Evolutionary conservation across 1,140 invertebrate genomes (phyloP), one percentile per base, ranked within the genome.

Genomic region (Anastrepha obliqua): DNA sequence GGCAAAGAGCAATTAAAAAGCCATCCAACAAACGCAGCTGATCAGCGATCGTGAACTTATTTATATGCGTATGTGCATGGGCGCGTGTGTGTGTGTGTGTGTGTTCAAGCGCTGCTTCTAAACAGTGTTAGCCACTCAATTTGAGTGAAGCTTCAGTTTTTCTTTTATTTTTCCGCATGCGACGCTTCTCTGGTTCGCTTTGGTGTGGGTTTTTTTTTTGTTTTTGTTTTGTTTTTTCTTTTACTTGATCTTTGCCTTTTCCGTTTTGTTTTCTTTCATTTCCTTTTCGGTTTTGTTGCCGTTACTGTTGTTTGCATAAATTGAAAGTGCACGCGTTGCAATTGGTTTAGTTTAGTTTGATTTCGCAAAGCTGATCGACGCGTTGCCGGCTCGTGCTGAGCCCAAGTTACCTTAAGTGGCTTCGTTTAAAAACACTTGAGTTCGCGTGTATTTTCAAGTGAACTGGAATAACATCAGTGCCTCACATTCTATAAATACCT

Each of bases 301-400:
- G 74, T 81, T 81, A 81, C 55, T 81, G n/a, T 55, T 81, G 51
- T 81, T 55, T 81, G 74, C 74, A 81, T 81, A 81, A 81, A 81
- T 81, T 81, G 74, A 81, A 81, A 81, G 74, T 81, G 74, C 74
- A 81, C 44, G 74, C 74, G 74, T 20, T 81, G 74, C 51, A 81
- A 81, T 55, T 55, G 74, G 74, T 81, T 81, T 81, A 81, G 74
- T 81, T 81, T 55, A 81, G 74, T 81, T 81, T 55, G 74, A 51
- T 81, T 81, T 29, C 74, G 74, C 74, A 55, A 55, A 81, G 74
- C n/a, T 47, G 9, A 20, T 55, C 74, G 74, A 81, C 74, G 74
- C 51, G 11, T 81, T 15, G 47, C 74, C 74, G 74, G 74, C 74
- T 74, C 64, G 13, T 20, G 13, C 4, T 17, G 42, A 47, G 39